Conservation (phyloP, 1,140 invertebrate species). For the Heliconius congener region DNA sequence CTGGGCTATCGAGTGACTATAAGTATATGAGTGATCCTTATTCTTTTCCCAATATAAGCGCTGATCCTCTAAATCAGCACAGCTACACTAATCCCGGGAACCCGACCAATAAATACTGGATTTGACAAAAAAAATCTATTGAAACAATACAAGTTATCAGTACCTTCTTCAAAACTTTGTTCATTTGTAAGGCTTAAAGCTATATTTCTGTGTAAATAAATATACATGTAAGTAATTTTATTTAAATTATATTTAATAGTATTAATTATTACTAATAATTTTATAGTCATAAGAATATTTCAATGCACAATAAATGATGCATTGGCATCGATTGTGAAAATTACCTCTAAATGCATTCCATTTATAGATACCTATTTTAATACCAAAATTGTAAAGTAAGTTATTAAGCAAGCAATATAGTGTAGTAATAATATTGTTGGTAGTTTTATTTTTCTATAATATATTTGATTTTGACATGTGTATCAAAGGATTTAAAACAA, state of each 20-base stretch:
- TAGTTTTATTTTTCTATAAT: background rate
- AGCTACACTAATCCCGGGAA: conserved; percentile 74
- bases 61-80: conserved; percentile 74
- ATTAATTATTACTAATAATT: conserved; percentile 41
- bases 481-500: background rate
- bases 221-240: conserved; percentile 51
- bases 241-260: conserved; percentile 53
- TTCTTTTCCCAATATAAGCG: conserved; percentile 70
- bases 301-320: background rate
- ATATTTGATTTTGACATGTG: background rate
- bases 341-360: conserved; percentile 78
- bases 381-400: conserved; percentile 64
- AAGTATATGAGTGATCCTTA: conserved; percentile 77
- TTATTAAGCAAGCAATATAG: conserved; percentile 54
- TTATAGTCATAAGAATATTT: conserved; percentile 23
- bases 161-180: conserved; percentile 31
- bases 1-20: conserved; percentile 72
- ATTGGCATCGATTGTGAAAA: conserved; percentile 49
- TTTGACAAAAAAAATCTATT: conserved; percentile 58
- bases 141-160: conserved; percentile 16
- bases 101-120: conserved; percentile 78
- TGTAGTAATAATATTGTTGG: conserved; percentile 35
- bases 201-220: conserved; percentile 43
- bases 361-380: conserved; percentile 63
- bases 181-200: conserved; percentile 12